Base-by-base conservation (phyloP, 2,888 invertebrate species). In the Ypsolopha scabrella region DNA sequence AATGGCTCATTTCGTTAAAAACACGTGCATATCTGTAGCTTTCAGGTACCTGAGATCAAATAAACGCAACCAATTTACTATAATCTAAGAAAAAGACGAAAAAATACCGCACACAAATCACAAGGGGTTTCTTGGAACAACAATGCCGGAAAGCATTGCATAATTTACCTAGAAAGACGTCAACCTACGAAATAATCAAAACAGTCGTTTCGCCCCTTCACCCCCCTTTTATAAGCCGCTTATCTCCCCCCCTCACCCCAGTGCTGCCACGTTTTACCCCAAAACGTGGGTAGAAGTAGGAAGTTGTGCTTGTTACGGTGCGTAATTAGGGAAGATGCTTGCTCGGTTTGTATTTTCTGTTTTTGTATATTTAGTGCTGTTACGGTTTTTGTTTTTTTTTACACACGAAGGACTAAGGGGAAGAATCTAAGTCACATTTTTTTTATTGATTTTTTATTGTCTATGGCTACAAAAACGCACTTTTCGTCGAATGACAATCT, bases 151-250 rank as follows among this genome's bases (percentile, higher is more conserved):
- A 56, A 58, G 66, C 72, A 63, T 73, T 85, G 85, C 83, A 86
- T 86, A 86, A 85, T 86, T 86, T 80, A 83, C 75, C 78, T 74
- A 68, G 64, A 75, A 80, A 80, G 81, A 80, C 79, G 82, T 82
- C 83, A 79, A 79, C 79, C 82, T 81, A 76, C 70, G 83, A 78
- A 83, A 83, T 85, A 82, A 85, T 85, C 81, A 85, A 82, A 85
- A 82, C 83, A 83, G 72, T 72, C 78, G 75, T 63, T 56, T 50
- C 13, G 35, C 41, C 50, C 61, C 65, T 24, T 24, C 24, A 24
- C 59, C 76, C 79, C 72, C 82, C 68, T 80, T 80, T 82, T 83
- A 81, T 63, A 49, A 49, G 49, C 38, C 39, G 39, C 49, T 49
- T 49, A 49, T 6, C 41, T 14, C 9, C 39, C 24, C 38, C 6